Percentiles rank a stretch among this genome's conserved stretches.
These are phyloP conservation scores for Decapterus maruadsi DNA, from an alignment of 2,797 vertebrate species.

Conservation along the genomic window DNA sequence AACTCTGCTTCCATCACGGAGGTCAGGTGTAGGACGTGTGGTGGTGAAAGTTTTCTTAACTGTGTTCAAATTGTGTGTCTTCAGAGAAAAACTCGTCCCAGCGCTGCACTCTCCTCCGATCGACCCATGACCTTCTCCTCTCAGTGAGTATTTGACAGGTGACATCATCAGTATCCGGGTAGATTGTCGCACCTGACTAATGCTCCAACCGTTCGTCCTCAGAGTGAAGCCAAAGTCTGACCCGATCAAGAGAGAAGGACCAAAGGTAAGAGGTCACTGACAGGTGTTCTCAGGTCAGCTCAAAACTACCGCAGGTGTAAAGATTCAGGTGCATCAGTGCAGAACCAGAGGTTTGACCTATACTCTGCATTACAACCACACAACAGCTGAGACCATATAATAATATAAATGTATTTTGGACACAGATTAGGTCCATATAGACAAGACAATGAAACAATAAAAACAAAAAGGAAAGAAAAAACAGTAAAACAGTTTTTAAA, in stretches of 20 bases:
- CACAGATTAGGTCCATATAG: too few relatives aligned
- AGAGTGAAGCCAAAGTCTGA: conserved; percentile 93
- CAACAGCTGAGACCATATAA: neutral
- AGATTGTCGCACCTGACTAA: conserved; percentile 21
- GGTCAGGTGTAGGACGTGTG: neutral
- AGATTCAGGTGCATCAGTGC: neutral
- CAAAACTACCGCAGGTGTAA: neutral
- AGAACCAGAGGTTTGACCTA: neutral
- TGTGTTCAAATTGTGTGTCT: conserved; percentile 26
- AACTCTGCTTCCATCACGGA: too few relatives aligned
- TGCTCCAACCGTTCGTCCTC: conserved; percentile 22
- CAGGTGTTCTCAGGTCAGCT: neutral
- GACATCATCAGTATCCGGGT: conserved; percentile 26
- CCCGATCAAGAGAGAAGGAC: conserved; percentile 92
- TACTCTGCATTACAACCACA: too few relatives aligned
- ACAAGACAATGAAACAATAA: too few relatives aligned
- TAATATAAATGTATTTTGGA: too few relatives aligned
- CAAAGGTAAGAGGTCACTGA: conserved; percentile 87
- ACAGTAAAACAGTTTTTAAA: too few relatives aligned
- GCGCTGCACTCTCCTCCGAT: conserved; percentile 86
- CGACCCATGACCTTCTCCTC: conserved; percentile 81
- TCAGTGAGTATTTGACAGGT: conserved; percentile 84
- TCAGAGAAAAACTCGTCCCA: conserved; percentile 94
- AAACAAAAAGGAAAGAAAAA: too few relatives aligned
- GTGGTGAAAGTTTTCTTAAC: neutral